Evolutionary conservation across 2,888 invertebrate genomes (phyloP), one percentile per base, ranked within the genome.

Genomic region (Parapristionchus giblindavisi): DNA sequence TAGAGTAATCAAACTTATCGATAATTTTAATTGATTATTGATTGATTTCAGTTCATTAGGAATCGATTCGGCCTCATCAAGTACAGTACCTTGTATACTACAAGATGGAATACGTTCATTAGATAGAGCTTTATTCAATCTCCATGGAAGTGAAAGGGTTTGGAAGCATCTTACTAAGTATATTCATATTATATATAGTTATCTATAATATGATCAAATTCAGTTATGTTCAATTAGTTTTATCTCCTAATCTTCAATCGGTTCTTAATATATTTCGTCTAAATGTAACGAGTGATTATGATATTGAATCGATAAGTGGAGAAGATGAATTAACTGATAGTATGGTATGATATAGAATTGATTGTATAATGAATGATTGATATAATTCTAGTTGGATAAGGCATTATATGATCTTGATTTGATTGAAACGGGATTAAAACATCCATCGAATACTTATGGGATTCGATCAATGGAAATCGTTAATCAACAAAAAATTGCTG

Each of bases 91-190:
- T 0, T 71, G 70, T 48, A 29, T 71, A 29, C 40, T 56, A 6
- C 38, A 71, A 21, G 56, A 56, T 27, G 73, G 73, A 6, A 38
- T 29, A 14, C 24, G 73, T 17, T 17, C 34, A 17, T 36, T 73
- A 1, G 73, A 73, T 21, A 29, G 73, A 24, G 61, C 73, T 17
- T 61, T 73, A 3, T 48, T 43, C 24, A 34, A 48, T 43, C 73
- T 73, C 36, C 61, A 73, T 32, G 32, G 48, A 2, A 61, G 60
- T 73, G 73, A 73, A 36, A 43, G 73, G 48, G 29, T 61, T 38
- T 73, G 73, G 73, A 73, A 73, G 36, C 73, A 73, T 61, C 5
- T 73, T 3, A 29, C 73, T n/a, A 73, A 73, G 73, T 73, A 21
- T 40, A 58, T 29, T 43, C 17, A 8, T 14, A 43, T n/a, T n/a